phyloP scores from a whole-genome alignment of 64 coral and sea anemone genomes.

The Pachyseris speciosa region DNA sequence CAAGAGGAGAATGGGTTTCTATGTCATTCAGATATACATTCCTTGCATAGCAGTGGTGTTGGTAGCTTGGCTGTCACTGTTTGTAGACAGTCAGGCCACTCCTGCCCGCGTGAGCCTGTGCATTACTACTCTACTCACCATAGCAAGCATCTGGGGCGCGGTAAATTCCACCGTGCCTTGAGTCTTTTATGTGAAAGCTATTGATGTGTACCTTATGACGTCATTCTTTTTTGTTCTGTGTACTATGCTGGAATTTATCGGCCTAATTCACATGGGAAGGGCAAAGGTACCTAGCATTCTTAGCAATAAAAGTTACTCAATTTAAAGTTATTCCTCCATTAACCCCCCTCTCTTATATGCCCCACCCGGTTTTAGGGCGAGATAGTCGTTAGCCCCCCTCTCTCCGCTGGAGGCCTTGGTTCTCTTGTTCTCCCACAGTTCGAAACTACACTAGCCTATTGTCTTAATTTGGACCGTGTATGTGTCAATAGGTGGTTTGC shows the following conservation, averaged over 20 bases:
- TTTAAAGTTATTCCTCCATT: too few species aligned
- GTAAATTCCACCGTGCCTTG: conserved; percentile 81
- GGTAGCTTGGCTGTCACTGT: conserved; percentile 88
- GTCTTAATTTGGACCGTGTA: too few species aligned
- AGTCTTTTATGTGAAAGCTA: conserved; percentile 89
- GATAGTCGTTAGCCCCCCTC: too few species aligned
- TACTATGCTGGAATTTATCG: conserved; percentile 77
- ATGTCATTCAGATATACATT: conserved; percentile 72
- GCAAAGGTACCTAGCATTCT: conserved; percentile 60
- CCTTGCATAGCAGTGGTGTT: too few species aligned
- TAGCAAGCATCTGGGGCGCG: conserved; percentile 81
- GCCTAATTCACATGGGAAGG: conserved; percentile 51
- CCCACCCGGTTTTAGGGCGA: neutral
- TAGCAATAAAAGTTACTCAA: too few species aligned
- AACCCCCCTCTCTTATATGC: neutral
- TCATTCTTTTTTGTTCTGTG: conserved; percentile 87
- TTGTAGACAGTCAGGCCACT: conserved; percentile 70
- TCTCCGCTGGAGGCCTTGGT: neutral
- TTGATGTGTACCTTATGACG: conserved; percentile 86
- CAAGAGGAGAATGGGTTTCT: conserved; percentile 72
- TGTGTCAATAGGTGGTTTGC: too few species aligned
- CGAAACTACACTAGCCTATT: too few species aligned
- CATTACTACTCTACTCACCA: conserved; percentile 81
- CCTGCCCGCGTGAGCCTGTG: conserved; percentile 81
- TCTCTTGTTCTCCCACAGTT: too few species aligned